A percentile compares a stretch with the other conserved stretches of the same genome.
These are phyloP conservation scores for Zaprionus capensis DNA, from an alignment of 1,140 invertebrate species.

Conservation along the genomic window DNA sequence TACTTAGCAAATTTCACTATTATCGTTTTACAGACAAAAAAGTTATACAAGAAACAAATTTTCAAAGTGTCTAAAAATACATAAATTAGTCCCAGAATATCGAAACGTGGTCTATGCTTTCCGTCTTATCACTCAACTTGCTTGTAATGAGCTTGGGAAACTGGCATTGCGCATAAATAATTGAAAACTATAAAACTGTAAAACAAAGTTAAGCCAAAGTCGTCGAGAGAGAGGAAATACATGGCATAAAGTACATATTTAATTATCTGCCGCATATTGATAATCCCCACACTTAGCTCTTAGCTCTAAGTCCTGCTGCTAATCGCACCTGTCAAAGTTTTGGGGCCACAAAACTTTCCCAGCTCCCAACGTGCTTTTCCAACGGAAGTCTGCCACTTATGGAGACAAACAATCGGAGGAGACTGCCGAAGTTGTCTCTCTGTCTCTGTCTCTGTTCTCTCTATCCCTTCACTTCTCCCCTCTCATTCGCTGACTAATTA, in stretches of 20 bases:
- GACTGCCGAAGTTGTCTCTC: constrained; percentile 28
- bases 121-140: not conserved
- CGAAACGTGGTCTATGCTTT: not conserved
- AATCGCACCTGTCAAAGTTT: constrained; percentile 38
- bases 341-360: constrained; percentile 37
- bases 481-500: constrained; percentile 40
- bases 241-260: constrained; percentile 5
- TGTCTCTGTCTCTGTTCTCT: not conserved
- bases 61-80: not conserved
- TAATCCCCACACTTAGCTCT: constrained; percentile 1
- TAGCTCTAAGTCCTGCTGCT: constrained; percentile 1
- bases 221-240: not conserved
- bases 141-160: constrained; percentile 3
- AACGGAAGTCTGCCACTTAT: constrained; percentile 53
- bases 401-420: constrained; percentile 45
- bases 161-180: constrained; percentile 2
- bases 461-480: not conserved
- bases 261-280: constrained; percentile 6
- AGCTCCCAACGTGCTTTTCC: not conserved
- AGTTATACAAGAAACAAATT: not conserved
- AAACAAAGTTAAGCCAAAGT: constrained; percentile 4
- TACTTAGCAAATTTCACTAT: not conserved
- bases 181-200: constrained; percentile 9
- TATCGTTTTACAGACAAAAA: not conserved
- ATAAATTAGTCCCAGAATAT: not conserved